phyloP scores from a whole-genome alignment of 2,797 vertebrate genomes.

The Scyliorhinus canicula region DNA sequence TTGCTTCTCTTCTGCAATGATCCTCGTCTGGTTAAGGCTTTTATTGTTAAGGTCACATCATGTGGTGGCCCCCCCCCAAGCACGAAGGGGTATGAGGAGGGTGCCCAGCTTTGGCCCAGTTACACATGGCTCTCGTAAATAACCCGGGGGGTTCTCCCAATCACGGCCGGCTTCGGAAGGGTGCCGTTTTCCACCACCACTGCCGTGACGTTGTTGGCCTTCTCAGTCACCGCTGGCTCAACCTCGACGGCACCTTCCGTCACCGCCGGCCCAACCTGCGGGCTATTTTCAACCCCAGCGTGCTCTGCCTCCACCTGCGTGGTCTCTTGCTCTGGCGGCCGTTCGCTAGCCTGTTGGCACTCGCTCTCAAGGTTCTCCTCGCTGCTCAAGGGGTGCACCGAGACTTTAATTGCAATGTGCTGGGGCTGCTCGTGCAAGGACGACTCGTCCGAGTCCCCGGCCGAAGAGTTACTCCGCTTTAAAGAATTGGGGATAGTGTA shows the following conservation, averaged over 20 bases:
- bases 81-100: not conserved
- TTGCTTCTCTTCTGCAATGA: conserved; percentile 1
- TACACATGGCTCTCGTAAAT: conserved; percentile 96
- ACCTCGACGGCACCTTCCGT: conserved; percentile 37
- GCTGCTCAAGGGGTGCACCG: conserved; percentile 71
- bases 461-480: conserved; percentile 75
- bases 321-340: conserved; percentile 52
- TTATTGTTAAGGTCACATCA: not conserved
- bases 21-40: conserved; percentile 13
- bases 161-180: conserved; percentile 47
- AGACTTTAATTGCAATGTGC: conserved; percentile 94
- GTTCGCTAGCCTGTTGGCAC: conserved; percentile 46
- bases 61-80: not conserved
- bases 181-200: conserved; percentile 34
- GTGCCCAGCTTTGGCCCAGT: conserved; percentile 41
- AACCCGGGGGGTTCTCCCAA: conserved; percentile 62
- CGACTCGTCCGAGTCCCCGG: conserved; percentile 81
- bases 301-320: conserved; percentile 43
- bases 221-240: not conserved
- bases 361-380: conserved; percentile 62
- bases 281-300: conserved; percentile 45
- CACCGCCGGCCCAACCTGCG: conserved; percentile 50
- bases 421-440: conserved; percentile 84
- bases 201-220: conserved; percentile 22
- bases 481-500: conserved; percentile 76